phyloP scores from a whole-genome alignment of 2,113 vertebrate genomes.

The Prionailurus bengalensis region DNA sequence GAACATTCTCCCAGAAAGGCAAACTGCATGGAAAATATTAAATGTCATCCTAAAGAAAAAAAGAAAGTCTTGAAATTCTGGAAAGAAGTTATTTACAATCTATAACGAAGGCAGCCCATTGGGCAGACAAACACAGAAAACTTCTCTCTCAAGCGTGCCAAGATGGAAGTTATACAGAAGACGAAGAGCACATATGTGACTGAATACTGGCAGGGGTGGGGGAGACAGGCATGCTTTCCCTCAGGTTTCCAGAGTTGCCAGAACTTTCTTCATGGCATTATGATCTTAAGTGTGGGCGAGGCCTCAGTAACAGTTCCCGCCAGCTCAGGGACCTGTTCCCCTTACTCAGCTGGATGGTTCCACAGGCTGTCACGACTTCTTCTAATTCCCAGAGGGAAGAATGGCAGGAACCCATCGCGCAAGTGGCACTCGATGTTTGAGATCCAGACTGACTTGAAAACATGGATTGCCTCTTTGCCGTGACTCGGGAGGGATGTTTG shows the following conservation, averaged over 20 bases:
- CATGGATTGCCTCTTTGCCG: fast-evolving
- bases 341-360: not conserved
- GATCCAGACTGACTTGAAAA: not conserved
- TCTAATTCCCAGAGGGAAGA: not conserved
- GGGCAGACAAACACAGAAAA: not conserved
- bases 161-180: not conserved
- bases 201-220: not conserved
- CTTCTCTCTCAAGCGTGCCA: not conserved
- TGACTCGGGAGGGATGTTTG: not conserved
- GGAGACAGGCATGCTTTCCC: not conserved
- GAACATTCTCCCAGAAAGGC: slow-evolving; percentile 30
- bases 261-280: not conserved
- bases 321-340: not conserved
- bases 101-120: not conserved
- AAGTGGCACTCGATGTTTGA: not conserved
- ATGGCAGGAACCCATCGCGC: not conserved
- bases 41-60: not conserved
- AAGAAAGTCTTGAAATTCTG: not conserved
- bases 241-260: not conserved
- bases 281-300: fast-evolving
- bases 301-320: not conserved
- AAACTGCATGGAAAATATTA: slow-evolving; percentile 19
- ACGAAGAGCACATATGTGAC: fast-evolving
- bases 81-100: not conserved
- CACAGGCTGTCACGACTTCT: not conserved